Evolutionary conservation across 2,113 vertebrate genomes (phyloP), one percentile per base, ranked within the genome.

Genomic region (Danionella cerebrum): DNA sequence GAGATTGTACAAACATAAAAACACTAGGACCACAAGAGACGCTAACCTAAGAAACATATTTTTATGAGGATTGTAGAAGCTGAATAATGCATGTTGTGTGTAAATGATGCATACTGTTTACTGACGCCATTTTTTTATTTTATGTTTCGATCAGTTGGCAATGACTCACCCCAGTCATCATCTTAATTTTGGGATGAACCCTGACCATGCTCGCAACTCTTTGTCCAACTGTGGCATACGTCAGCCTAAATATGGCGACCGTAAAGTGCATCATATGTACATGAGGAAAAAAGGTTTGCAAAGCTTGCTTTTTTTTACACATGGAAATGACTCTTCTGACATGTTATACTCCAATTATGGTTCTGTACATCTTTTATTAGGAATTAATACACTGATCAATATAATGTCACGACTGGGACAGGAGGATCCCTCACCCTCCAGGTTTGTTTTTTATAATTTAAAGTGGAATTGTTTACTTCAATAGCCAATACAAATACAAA

Each of bases 351-450:
- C 12, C 27, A 8, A 22, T 35, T 4, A 54, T 2, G 2, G 9
- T 19, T 54, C 18, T 35, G n/a, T 31, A 9, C 1, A 6, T 57
- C 27, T 29, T 35, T 36, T 33, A 70, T 24, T 84, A 99, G 96
- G 96, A 64, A 99, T 99, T 87, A 99, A 98, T 82, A 99, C 96
- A 0, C 77, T 99, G 85, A 99, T 99, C 86, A 99, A 99, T 87
- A 99, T 99, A 82, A 99, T 99, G 96, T 99, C 96, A 55, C 93
- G 96, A n/a, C 90, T 99, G 78, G 96, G 96, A 51, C 96, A 99
- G 87, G 95, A 99, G 54, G 96, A 99, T 80, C 96, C 96, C 58
- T 90, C 96, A 80, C 96, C 96, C 69, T 98, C 96, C 81, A 95
- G 96, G 96, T 98, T 88, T 79, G 78, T 65, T 1, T 10, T 18